These are phyloP conservation scores for Syrmaticus mikado DNA, from an alignment of 2,113 vertebrate genomes.

Conservation along the genomic window DNA sequence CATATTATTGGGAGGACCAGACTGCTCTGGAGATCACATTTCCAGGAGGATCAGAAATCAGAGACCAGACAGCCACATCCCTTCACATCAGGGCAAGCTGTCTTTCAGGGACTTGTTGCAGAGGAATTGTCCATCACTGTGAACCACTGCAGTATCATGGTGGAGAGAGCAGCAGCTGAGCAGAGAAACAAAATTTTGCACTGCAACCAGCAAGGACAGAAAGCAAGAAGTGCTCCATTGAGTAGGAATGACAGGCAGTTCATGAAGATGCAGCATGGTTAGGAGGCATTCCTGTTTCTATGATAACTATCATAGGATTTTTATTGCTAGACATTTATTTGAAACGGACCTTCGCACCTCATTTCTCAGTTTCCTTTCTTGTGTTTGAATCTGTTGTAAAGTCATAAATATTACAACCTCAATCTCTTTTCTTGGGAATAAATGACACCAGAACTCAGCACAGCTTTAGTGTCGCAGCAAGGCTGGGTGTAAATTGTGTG, in stretches of 20 bases:
- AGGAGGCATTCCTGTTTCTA: background rate
- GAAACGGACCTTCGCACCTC: background rate
- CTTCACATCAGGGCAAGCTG: background rate
- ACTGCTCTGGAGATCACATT: background rate
- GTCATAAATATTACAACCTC: background rate
- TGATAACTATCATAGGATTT: background rate
- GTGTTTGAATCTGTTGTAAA: background rate
- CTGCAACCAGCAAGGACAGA: background rate
- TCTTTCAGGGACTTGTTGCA: background rate
- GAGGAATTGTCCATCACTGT: background rate
- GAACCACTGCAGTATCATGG: background rate
- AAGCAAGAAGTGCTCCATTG: background rate
- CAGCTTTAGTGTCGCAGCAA: background rate
- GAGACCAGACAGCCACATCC: background rate
- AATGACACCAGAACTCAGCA: background rate
- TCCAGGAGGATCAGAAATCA: background rate
- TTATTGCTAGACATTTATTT: background rate
- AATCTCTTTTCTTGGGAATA: background rate
- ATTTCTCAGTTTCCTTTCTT: background rate
- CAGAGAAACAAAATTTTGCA: background rate
- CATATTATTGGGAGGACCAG: accelerated
- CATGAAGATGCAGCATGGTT: background rate
- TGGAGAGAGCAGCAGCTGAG: background rate
- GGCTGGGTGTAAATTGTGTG: accelerated
- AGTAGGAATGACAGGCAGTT: background rate